Conservation (phyloP, 2,113 vertebrate species). For the Ascaphus truei region DNA sequence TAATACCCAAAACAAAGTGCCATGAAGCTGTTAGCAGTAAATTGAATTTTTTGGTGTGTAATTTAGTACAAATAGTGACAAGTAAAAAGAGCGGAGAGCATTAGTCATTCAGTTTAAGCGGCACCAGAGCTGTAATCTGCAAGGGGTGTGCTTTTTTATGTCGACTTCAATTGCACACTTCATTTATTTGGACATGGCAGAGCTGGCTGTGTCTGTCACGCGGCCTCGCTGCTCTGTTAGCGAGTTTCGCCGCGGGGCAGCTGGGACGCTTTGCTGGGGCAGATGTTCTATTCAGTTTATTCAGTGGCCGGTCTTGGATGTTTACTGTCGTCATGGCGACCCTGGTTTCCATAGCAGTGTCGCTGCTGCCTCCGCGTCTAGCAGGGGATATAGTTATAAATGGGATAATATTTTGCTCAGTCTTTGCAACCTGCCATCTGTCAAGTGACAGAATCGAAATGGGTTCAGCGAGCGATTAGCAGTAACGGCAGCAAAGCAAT, state of each 20-base stretch:
- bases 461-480: slow-evolving; percentile 57
- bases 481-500: slow-evolving; percentile 46
- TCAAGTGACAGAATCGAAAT: slow-evolving; percentile 55
- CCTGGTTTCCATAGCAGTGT: slow-evolving; percentile 71
- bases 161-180: slow-evolving; percentile 66
- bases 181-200: slow-evolving; percentile 60
- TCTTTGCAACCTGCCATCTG: slow-evolving; percentile 72
- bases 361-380: slow-evolving; percentile 63
- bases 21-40: slow-evolving; percentile 55
- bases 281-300: slow-evolving; percentile 78
- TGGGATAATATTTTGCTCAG: slow-evolving; percentile 72
- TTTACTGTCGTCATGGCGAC: slow-evolving; percentile 75
- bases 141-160: slow-evolving; percentile 59
- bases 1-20: slow-evolving; percentile 56
- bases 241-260: slow-evolving; percentile 62
- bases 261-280: slow-evolving; percentile 64
- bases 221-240: slow-evolving; percentile 51
- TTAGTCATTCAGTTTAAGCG: slow-evolving; percentile 55
- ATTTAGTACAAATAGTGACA: slow-evolving; percentile 59
- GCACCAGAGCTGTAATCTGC: slow-evolving; percentile 52
- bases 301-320: slow-evolving; percentile 66
- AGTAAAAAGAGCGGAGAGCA: slow-evolving; percentile 38
- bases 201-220: slow-evolving; percentile 60
- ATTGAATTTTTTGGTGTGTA: slow-evolving; percentile 56
- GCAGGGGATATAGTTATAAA: slow-evolving; percentile 60